phyloP scores from a whole-genome alignment of 1,140 invertebrate genomes.

The Drosophila equinoxialis region DNA sequence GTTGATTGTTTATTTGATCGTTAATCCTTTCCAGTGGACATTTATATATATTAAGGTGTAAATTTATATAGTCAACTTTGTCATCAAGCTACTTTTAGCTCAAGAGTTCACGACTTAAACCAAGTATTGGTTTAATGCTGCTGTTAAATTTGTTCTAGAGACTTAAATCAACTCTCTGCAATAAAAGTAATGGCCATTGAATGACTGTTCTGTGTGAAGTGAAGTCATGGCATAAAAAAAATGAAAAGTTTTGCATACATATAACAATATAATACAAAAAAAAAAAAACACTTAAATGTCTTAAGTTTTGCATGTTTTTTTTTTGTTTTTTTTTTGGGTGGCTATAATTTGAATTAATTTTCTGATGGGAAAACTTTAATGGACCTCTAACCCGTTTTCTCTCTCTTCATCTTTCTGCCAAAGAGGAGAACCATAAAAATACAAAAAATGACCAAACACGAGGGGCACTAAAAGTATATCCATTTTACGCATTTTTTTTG shows the following conservation, averaged over 20 bases:
- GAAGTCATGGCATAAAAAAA: too few species aligned
- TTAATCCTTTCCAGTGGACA: too few species aligned
- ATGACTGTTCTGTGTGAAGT: too few species aligned
- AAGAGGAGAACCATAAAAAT: constrained; percentile 23
- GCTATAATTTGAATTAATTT: constrained; percentile 15
- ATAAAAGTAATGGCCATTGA: too few species aligned
- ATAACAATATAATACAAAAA: neutral
- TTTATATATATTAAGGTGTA: too few species aligned
- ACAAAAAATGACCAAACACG: constrained; percentile 42
- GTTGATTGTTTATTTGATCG: too few species aligned
- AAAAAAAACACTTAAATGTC: neutral
- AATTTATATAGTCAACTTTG: too few species aligned
- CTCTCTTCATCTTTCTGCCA: neutral
- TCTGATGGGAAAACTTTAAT: constrained; percentile 10
- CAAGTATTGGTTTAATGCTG: too few species aligned
- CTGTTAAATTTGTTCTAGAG: too few species aligned
- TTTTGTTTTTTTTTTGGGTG: constrained; percentile 15
- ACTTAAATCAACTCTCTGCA: too few species aligned
- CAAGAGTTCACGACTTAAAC: too few species aligned
- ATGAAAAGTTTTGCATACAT: neutral
- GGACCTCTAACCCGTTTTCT: neutral
- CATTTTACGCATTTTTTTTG: constrained; percentile 68
- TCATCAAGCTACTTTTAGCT: too few species aligned
- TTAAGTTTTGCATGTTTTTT: neutral
- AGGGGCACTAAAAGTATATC: constrained; percentile 62